Conservation (phyloP, 2,888 invertebrate genomes). For the Scaptomyza cyrtandrae region DNA sequence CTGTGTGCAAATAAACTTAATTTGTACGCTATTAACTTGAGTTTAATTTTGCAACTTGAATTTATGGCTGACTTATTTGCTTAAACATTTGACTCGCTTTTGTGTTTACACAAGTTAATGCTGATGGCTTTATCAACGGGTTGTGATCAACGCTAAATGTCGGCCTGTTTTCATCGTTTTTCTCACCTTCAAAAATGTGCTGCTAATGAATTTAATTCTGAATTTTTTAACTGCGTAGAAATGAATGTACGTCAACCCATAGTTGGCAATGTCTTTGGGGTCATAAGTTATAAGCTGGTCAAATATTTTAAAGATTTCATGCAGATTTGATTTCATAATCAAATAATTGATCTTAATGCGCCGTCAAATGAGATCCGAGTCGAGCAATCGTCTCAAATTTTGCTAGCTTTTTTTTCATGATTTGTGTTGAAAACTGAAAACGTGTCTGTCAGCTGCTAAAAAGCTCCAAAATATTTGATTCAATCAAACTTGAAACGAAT, state of each 20-base stretch:
- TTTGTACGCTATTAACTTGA: conserved; percentile 56
- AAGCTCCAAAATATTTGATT: conserved; percentile 60
- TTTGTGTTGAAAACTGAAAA: conserved; percentile 24
- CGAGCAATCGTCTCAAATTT: conserved; percentile 20
- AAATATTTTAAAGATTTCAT: conserved; percentile 76
- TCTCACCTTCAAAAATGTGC: conserved; percentile 49
- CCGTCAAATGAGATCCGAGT: conserved; percentile 68
- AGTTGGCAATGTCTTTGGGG: conserved; percentile 56
- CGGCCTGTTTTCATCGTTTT: conserved; percentile 37
- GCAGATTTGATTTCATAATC: conserved; percentile 83
- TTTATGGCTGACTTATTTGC: conserved; percentile 51
- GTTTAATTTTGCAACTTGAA: conserved; percentile 65
- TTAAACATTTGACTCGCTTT: conserved; percentile 49
- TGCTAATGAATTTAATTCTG: conserved; percentile 1
- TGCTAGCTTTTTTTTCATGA: conserved; percentile 8
- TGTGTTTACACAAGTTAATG: conserved; percentile 1
- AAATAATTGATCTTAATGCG: conserved; percentile 84
- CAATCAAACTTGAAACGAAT: conserved; percentile 78
- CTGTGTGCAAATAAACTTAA: conserved; percentile 58
- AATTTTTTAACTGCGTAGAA: conserved; percentile 14
- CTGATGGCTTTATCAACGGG: conserved; percentile 69
- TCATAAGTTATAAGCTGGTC: conserved; percentile 59
- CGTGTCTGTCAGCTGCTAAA: conserved; percentile 58
- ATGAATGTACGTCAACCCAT: conserved; percentile 28
- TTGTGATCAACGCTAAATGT: conserved; percentile 56